These are phyloP conservation scores for Felis catus DNA, from an alignment of 2,113 vertebrate species.

Conservation along the genomic window F.catus_Fca126_mat1.0 CM031424.1:11827001-11827500, in stretches of 20 bases:
- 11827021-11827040: background rate
- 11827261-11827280: background rate
- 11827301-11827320: too few relatives aligned
- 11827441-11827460: too few relatives aligned
- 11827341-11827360: too few relatives aligned
- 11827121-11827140: background rate
- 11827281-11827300: too few relatives aligned
- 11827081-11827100: background rate
- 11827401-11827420: too few relatives aligned
- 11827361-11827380: too few relatives aligned
- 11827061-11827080: background rate
- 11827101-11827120: background rate
- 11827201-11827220: background rate
- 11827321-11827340: too few relatives aligned
- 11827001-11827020: background rate
- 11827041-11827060: background rate
- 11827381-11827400: too few relatives aligned
- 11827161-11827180: background rate
- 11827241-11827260: slow-evolving; percentile 14
- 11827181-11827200: background rate
- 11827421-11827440: too few relatives aligned
- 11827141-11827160: background rate
- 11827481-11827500: background rate
- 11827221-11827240: background rate
- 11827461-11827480: too few relatives aligned